Base-by-base conservation (phyloP, 64 coral and sea anemone genomes). In the Hydrozoanthus tunicans region DNA sequence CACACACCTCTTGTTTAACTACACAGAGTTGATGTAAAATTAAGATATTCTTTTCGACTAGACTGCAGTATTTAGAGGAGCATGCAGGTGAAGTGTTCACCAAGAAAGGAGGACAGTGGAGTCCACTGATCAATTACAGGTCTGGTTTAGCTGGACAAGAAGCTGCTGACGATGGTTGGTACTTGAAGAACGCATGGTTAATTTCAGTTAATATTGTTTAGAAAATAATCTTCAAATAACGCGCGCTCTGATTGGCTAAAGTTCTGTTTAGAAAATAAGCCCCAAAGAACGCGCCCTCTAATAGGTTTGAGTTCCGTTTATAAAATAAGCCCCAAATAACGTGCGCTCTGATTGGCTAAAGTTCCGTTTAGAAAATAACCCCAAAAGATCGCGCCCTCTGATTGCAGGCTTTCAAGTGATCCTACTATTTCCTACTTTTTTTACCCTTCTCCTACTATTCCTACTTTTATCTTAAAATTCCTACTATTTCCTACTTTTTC, bases 81-180 rank as follows among this genome's bases (percentile, higher is more conserved):
- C 71, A 94, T 73, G 89, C 90, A 53, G 89, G 89, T 53, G 70
- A 89, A n/a, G 68, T 73, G 76, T 57, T 96, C 10, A 72, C 93
- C 62, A 94, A 91, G 60, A 96, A 83, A 56, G 95, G 95, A 56
- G 83, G 88, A 3, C 92, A 91, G 76, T 96, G 95, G 95, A 94
- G 65, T 78, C 95, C 95, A 0, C 78, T 96, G 8, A 91, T 91
- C 26, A 89, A 56, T 9, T 96, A 96, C 68, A 96, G 90, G 77
- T 78, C 79, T 62, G 75, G 81, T 51, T 70, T 96, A 64, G 77
- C 91, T n/a, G 81, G 90, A 77, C 92, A 96, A 12, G 92, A 94
- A 6, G 90, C 90, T 25, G 90, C 90, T 11, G 83, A 96, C 20
- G 91, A 94, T 11, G 88, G 93, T 94, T 62, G 27, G 86, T 88